Base-by-base conservation (phyloP, 1,140 invertebrate genomes). In the Hylaeus anthracinus region DNA sequence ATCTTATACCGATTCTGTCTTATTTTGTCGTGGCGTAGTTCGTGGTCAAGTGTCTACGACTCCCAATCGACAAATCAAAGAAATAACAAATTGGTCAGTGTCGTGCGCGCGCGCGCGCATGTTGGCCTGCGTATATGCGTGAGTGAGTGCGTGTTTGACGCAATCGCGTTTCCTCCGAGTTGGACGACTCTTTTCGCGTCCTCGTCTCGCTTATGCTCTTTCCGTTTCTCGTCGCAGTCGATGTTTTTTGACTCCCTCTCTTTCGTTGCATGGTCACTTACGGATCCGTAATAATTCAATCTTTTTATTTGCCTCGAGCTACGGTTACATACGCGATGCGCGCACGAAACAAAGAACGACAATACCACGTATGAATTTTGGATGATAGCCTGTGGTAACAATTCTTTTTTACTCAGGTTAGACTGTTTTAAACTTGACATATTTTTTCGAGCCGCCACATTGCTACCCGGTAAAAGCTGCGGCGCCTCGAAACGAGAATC, bases 81-180 rank as follows among this genome's bases (percentile, higher is more conserved):
- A 51, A 26, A 26, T 26, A 26, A 65, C 3, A 26, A 56, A 45
- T 69, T 75, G 26, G 26, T 26, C 26, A 26, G 74, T 65, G n/a
- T 41, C 15, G 26, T 5, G 14, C 63, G 72, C 53, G 78, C 63
- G 72, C 53, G 78, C 58, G 56, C 70, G 70, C 70, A 55, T 45
- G 6, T 51, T 39, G 60, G 12, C 55, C 58, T 48, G 3, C n/a
- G 37, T 14, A 5, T 69, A 51, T 43, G 63, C 41, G 77, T 61
- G 55, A 51, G 45, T 69, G 61, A n/a, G 73, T 79, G 43, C 60
- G 43, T 55, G 51, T 74, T 81, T 85, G 83, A 86, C 75, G 85
- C 79, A 86, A 86, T 86, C 67, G 67, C 56, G 74, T 85, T 76
- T 86, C 80, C 72, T 48, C 53, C 74, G 39, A 55, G 60, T 74